Evolutionary conservation across 2,888 invertebrate genomes (phyloP).

Genomic region (Ormyrus thymus): DNA sequence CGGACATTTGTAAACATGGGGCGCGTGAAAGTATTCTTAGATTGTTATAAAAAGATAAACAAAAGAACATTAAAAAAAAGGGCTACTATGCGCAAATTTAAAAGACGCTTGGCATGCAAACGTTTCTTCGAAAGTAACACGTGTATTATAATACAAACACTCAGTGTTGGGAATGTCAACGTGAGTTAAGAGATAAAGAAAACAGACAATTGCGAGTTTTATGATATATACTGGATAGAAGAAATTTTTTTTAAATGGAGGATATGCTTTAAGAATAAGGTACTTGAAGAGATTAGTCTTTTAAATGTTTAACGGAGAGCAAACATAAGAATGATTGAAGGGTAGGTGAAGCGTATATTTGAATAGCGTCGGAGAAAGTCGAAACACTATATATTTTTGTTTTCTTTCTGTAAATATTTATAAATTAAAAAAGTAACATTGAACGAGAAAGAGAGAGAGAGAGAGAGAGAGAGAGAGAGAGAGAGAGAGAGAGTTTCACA

Average conservation of each 20-base stretch:
- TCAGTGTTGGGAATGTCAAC: conserved; percentile 1
- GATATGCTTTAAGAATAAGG: conserved; percentile 39
- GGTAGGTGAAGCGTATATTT: conserved; percentile 23
- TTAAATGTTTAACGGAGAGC: conserved; percentile 38
- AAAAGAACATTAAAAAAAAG: conserved; percentile 15
- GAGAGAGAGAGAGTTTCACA: conserved; percentile 33
- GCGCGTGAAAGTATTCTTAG: neutral
- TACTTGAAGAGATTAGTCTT: conserved; percentile 36
- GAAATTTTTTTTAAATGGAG: conserved; percentile 10
- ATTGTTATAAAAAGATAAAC: neutral
- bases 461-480: neutral
- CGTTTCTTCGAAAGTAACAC: conserved; percentile 39
- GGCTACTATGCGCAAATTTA: conserved; percentile 48
- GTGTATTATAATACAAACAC: conserved; percentile 20
- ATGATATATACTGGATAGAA: conserved; percentile 1
- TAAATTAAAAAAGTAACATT: conserved; percentile 41
- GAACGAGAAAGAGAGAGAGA: conserved; percentile 4
- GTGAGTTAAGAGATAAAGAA: neutral
- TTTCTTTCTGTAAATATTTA: conserved; percentile 56
- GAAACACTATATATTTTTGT: conserved; percentile 50
- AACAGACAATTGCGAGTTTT: neutral
- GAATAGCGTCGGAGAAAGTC: conserved; percentile 28
- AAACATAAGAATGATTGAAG: conserved; percentile 9
- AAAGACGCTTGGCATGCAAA: conserved; percentile 37
- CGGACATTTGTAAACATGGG: conserved; percentile 25